Conservation (phyloP, 2,888 invertebrate species). For the Halictus quadricinctus region DNA sequence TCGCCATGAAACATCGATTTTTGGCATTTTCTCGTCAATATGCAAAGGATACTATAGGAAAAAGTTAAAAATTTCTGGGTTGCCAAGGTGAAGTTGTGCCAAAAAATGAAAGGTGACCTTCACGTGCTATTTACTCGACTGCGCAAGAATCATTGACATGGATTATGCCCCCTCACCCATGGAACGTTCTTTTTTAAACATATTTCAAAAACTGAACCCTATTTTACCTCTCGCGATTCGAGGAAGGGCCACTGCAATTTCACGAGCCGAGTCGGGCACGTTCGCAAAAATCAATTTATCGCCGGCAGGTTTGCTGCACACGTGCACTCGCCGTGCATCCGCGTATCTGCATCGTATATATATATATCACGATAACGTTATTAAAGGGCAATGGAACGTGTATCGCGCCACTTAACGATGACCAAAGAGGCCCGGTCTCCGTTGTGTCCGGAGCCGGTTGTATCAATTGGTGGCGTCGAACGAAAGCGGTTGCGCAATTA, state of each 20-base stretch:
- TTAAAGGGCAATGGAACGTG: slow-evolving; percentile 59
- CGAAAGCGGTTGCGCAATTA: slow-evolving; percentile 56
- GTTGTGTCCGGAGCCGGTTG: background rate
- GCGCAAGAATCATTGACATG: too few species aligned
- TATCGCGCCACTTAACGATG: slow-evolving; percentile 47
- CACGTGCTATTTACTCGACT: too few species aligned
- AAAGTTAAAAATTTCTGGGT: too few species aligned
- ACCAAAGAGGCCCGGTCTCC: slow-evolving; percentile 9
- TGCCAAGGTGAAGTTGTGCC: too few species aligned
- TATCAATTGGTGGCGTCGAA: slow-evolving; percentile 44
- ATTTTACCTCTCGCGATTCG: background rate
- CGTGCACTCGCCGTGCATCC: slow-evolving; percentile 15
- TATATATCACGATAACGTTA: slow-evolving; percentile 55
- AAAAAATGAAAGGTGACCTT: too few species aligned
- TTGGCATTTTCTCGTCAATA: too few species aligned
- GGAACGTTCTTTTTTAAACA: too few species aligned
- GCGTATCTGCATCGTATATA: slow-evolving; percentile 30
- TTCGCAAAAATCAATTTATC: slow-evolving; percentile 38
- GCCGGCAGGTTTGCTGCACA: slow-evolving; percentile 12
- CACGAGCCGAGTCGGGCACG: background rate
- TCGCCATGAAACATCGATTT: too few species aligned
- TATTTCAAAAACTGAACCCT: too few species aligned
- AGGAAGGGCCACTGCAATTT: background rate
- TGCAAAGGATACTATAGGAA: too few species aligned
- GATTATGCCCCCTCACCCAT: too few species aligned